These are phyloP conservation scores for Paramormyrops kingsleyae DNA, from an alignment of 2,113 vertebrate species.

Conservation along the genomic window DNA sequence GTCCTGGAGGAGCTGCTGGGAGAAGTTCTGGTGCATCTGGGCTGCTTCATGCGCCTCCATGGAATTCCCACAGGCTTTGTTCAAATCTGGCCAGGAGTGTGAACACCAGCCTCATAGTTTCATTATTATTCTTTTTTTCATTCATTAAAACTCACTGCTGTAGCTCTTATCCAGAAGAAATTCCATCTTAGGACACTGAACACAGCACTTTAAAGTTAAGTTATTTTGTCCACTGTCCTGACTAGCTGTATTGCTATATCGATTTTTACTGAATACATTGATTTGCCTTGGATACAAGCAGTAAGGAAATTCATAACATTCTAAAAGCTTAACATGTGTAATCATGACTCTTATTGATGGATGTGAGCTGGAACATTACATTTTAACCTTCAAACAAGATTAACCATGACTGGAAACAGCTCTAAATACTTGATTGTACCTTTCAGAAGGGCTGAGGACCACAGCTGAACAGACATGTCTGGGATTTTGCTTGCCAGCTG, in stretches of 20 bases:
- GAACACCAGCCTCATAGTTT: neutral
- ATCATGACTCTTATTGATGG: neutral
- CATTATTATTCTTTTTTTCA: neutral
- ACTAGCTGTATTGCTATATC: neutral
- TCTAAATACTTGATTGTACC: conserved; percentile 51
- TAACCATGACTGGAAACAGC: neutral
- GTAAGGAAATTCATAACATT: neutral
- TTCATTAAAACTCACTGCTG: neutral
- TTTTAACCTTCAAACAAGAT: neutral
- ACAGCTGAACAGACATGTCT: conserved; percentile 97
- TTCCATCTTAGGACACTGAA: neutral
- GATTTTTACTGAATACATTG: neutral
- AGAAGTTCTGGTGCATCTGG: conserved; percentile 99
- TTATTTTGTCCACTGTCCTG: neutral
- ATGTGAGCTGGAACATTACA: neutral
- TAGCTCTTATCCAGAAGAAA: neutral
- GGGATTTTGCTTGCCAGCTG: conserved; percentile 98
- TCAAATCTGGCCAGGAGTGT: conserved; percentile 69
- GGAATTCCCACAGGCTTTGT: conserved; percentile 91
- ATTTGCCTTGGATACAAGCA: neutral
- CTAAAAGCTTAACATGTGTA: neutral
- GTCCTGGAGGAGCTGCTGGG: conserved; percentile 83
- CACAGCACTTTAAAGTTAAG: neutral
- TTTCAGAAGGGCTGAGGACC: conserved; percentile 91
- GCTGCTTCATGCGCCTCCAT: conserved; percentile 94